These are phyloP conservation scores for Apeltes quadracus DNA, from an alignment of 2,113 vertebrate species.

Conservation along the genomic window DNA sequence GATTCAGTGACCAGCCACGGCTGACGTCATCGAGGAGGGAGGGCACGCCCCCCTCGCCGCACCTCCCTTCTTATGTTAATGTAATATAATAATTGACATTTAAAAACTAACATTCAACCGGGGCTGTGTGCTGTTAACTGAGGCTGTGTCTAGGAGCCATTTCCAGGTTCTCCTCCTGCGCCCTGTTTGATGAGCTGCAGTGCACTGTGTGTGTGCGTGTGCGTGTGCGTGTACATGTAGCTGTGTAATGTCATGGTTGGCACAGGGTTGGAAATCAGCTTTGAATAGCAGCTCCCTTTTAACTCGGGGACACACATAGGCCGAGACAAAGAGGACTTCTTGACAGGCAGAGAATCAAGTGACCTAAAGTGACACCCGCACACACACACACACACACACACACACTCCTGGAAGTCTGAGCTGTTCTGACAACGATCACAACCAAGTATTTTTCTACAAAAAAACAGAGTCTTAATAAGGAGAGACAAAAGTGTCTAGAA, in stretches of 20 bases:
- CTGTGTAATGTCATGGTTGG: slow-evolving; percentile 24
- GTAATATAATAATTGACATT: background rate
- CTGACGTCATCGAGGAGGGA: slow-evolving; percentile 27
- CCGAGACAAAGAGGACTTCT: slow-evolving; percentile 35
- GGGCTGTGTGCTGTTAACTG: slow-evolving; percentile 35
- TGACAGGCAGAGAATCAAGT: slow-evolving; percentile 30
- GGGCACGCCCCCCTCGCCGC: background rate
- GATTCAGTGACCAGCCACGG: slow-evolving; percentile 18
- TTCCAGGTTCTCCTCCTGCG: slow-evolving; percentile 38
- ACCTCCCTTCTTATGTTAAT: background rate
- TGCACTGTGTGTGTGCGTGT: background rate
- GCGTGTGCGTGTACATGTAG: slow-evolving; percentile 24
- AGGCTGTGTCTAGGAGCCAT: slow-evolving; percentile 25
- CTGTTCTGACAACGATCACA: slow-evolving; percentile 18
- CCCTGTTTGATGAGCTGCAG: slow-evolving; percentile 20
- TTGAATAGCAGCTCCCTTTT: slow-evolving; percentile 31
- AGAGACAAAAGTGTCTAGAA: background rate
- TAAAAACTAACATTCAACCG: slow-evolving; percentile 24
- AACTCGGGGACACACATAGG: slow-evolving; percentile 25
- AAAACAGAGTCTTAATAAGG: background rate
- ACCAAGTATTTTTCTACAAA: background rate
- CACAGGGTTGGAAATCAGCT: background rate
- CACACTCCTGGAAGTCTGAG: slow-evolving; percentile 3
- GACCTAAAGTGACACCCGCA: slow-evolving; percentile 35
- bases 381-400: background rate